Evolutionary conservation across 2,797 vertebrate genomes (phyloP).

Genomic region (Phoxinus dragarum): DNA sequence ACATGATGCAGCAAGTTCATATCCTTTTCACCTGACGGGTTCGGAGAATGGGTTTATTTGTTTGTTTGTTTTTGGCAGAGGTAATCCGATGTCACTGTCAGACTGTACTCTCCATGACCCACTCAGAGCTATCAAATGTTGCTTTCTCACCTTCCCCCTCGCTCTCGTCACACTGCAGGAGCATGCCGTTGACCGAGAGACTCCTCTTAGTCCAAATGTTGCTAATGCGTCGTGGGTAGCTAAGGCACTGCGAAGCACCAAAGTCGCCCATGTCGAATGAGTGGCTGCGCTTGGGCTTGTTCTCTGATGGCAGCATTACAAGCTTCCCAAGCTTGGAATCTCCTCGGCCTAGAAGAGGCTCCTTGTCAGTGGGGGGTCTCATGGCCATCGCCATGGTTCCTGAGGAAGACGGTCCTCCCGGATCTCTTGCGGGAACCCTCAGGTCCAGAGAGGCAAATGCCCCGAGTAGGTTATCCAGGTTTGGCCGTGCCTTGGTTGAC

Average conservation of each 20-base stretch:
- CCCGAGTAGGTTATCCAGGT: conserved; percentile 90
- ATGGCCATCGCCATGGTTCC: conserved; percentile 62
- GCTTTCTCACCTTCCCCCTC: conserved; percentile 84
- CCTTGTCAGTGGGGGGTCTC: conserved; percentile 84
- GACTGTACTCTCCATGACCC: conserved; percentile 93
- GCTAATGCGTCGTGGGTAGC: conserved; percentile 86
- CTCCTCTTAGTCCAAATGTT: conserved; percentile 96
- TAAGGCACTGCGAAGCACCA: conserved; percentile 71
- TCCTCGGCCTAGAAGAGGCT: conserved; percentile 88
- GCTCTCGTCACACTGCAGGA: conserved; percentile 89
- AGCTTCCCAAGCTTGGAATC: conserved; percentile 87
- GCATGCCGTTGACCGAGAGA: conserved; percentile 92
- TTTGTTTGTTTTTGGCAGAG: conserved; percentile 37
- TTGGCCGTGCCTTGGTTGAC: conserved; percentile 83
- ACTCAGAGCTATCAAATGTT: conserved; percentile 87
- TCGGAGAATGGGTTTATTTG: conserved; percentile 2
- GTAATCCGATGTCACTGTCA: conserved; percentile 52
- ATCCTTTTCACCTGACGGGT: conserved; percentile 54
- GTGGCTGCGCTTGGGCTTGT: conserved; percentile 90
- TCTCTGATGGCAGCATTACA: conserved; percentile 87
- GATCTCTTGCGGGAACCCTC: conserved; percentile 83
- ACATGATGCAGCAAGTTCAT: conserved; percentile 53
- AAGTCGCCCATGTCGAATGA: conserved; percentile 95
- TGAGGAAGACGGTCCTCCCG: conserved; percentile 65
- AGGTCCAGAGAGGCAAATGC: conserved; percentile 92